A percentile compares a stretch with the other conserved stretches of the same genome.
Conservation (phyloP, 2,888 invertebrate genomes). For the Biston stratarius region DNA sequence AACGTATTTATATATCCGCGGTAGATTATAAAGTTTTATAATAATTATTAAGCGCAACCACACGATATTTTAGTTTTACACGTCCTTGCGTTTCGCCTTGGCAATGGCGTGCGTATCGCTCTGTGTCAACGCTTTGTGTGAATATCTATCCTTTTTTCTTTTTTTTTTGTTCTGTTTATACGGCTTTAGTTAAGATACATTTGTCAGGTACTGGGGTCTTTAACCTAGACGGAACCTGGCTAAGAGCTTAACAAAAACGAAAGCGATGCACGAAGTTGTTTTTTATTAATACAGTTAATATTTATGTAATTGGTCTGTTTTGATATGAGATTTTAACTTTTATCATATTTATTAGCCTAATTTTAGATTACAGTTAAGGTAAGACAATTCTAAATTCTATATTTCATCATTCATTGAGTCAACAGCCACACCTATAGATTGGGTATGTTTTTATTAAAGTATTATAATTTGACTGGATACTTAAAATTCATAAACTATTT, state of each 20-base stretch:
- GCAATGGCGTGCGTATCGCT: slow-evolving; percentile 73
- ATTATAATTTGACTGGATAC: too few relatives aligned
- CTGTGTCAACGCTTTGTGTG: slow-evolving; percentile 78
- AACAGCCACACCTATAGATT: neutral
- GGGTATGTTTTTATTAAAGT: too few relatives aligned
- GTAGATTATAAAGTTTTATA: slow-evolving; percentile 11
- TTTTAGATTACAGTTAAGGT: slow-evolving; percentile 12
- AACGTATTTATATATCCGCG: neutral
- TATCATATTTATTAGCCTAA: slow-evolving; percentile 7
- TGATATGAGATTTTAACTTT: slow-evolving; percentile 1
- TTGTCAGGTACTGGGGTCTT: slow-evolving; percentile 64
- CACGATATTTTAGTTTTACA: slow-evolving; percentile 6
- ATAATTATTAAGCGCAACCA: slow-evolving; percentile 35
- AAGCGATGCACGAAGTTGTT: slow-evolving; percentile 24
- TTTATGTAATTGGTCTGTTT: slow-evolving; percentile 16
- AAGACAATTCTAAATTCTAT: neutral
- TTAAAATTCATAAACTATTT: too few relatives aligned
- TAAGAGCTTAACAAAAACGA: slow-evolving; percentile 42
- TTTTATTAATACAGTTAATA: slow-evolving; percentile 15
- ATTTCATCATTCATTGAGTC: neutral
- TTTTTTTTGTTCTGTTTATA: slow-evolving; percentile 72
- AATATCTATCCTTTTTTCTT: slow-evolving; percentile 58
- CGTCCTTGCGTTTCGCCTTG: slow-evolving; percentile 79
- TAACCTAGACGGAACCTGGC: slow-evolving; percentile 55
- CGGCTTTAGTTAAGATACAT: slow-evolving; percentile 58